Percentiles rank a stretch among this genome's conserved stretches.
phyloP scores from a whole-genome alignment of 37 sponge, comb jelly and placozoan genomes.

The Eunapius fragilis region DNA sequence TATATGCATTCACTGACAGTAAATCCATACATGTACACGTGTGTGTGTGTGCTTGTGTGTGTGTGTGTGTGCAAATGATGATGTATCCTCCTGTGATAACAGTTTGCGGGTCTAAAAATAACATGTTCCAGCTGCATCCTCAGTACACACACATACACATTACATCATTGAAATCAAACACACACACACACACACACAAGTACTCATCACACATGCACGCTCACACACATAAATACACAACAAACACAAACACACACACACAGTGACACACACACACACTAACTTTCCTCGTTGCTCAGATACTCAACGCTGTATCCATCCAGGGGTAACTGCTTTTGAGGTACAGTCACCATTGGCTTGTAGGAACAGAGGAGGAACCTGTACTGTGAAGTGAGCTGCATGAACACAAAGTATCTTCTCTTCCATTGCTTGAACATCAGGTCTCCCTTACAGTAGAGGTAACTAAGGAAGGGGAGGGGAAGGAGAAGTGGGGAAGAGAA shows the following conservation, averaged over 20 bases:
- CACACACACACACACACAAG: too few relatives aligned
- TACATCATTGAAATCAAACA: background rate
- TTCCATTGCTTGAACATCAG: conserved; percentile 65
- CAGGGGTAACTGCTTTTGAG: conserved; percentile 51
- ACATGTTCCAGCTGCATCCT: too few relatives aligned
- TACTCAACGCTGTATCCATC: conserved; percentile 75
- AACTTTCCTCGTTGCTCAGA: background rate
- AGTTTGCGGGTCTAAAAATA: background rate
- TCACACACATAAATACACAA: background rate
- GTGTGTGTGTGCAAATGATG: background rate
- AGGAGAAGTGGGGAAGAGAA: conserved; percentile 1
- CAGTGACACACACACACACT: background rate
- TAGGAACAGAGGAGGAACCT: conserved; percentile 70
- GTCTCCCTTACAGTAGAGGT: conserved; percentile 54
- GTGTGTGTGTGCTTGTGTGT: background rate
- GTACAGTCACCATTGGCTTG: conserved; percentile 38
- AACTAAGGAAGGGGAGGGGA: conserved; percentile 38
- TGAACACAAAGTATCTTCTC: conserved; percentile 68
- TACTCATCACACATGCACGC: background rate
- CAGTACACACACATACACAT: background rate
- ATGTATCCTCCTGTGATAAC: background rate
- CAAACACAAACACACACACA: background rate
- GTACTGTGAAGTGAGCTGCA: conserved; percentile 63
- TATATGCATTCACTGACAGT: background rate
- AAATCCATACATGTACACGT: too few relatives aligned